These are phyloP conservation scores for Sebastes aleutianus DNA, from an alignment of 2,797 vertebrate species.

Conservation along the genomic window DNA sequence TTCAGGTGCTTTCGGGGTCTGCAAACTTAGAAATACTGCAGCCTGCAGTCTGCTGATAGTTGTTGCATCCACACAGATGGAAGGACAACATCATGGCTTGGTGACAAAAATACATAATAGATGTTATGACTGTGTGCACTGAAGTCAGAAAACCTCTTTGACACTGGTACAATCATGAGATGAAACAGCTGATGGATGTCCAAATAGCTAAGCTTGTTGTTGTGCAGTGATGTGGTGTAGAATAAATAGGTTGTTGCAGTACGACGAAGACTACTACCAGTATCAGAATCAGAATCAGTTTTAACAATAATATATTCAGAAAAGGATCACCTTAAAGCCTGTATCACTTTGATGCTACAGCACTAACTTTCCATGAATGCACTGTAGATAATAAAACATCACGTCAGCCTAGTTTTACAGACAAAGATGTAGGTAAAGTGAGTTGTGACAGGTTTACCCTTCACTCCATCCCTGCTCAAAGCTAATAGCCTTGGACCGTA, in stretches of 20 bases:
- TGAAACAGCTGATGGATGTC: neutral
- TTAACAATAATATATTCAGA: neutral
- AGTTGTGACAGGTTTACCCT: constrained; percentile 37
- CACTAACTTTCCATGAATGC: neutral
- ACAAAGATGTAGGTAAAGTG: constrained; percentile 4
- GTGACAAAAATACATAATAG: constrained; percentile 1
- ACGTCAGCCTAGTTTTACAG: neutral
- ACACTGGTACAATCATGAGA: neutral
- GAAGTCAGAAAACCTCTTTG: neutral
- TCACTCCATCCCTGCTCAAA: constrained; percentile 28
- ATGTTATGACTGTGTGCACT: constrained; percentile 1
- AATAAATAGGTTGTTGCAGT: neutral
- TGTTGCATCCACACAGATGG: neutral
- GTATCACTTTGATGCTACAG: neutral
- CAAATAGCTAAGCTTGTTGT: neutral
- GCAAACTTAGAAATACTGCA: neutral
- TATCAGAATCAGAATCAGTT: neutral
- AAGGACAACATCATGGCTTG: neutral
- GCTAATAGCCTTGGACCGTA: constrained; percentile 39
- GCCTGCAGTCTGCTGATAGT: neutral
- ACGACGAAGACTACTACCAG: neutral
- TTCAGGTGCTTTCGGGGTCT: neutral
- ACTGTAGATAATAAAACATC: neutral
- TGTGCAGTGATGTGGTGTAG: neutral
- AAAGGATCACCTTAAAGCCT: neutral